phyloP scores from a whole-genome alignment of 2,113 vertebrate genomes.

The Bubo bubo region DNA sequence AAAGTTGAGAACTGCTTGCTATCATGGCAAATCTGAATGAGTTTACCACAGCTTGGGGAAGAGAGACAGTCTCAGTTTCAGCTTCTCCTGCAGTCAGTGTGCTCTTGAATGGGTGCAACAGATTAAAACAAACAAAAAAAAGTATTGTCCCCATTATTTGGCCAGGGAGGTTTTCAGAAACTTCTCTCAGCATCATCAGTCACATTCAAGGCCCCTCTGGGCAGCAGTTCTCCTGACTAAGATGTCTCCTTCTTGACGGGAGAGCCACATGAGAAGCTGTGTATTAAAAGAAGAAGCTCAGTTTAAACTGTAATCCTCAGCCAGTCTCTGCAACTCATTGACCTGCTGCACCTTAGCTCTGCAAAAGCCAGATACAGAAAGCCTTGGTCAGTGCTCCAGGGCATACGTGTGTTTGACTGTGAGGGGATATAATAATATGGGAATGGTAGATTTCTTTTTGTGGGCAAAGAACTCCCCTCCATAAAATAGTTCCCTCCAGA shows the following conservation, averaged over 20 bases:
- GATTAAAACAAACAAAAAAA: neutral
- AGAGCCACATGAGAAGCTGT: neutral
- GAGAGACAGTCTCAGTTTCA: neutral
- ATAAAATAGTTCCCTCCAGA: neutral
- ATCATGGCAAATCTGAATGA: neutral
- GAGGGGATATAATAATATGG: neutral
- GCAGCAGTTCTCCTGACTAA: neutral
- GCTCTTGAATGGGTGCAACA: neutral
- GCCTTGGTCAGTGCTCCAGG: neutral
- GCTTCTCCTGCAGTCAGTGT: neutral
- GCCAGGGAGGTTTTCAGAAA: neutral
- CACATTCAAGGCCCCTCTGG: neutral
- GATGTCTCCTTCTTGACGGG: neutral
- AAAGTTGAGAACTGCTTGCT: neutral
- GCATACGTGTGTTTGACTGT: neutral
- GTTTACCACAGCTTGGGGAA: neutral
- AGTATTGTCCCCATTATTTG: neutral
- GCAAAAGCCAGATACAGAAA: neutral
- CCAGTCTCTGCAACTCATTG: neutral
- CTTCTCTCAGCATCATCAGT: neutral
- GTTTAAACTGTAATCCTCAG: neutral
- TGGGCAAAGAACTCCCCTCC: neutral
- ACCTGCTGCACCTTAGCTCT: neutral
- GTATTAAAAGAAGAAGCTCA: neutral
- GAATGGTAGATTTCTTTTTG: neutral